These are phyloP conservation scores for Oceanites oceanicus DNA, from an alignment of 2,113 vertebrate genomes.

Conservation along the genomic window DNA sequence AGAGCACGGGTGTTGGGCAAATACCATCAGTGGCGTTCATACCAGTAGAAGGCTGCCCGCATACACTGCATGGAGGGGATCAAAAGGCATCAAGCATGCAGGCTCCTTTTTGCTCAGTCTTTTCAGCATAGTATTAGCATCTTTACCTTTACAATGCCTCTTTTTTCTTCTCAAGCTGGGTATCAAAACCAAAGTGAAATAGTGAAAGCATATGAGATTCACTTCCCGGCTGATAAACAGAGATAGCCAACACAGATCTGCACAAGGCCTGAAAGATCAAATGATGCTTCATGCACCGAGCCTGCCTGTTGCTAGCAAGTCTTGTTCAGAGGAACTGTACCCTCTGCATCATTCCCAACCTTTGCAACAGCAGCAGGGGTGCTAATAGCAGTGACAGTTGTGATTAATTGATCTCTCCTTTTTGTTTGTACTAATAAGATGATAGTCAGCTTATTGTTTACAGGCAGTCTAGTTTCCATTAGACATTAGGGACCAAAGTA, in stretches of 20 bases:
- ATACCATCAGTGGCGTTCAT: fast-evolving
- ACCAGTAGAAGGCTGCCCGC: not conserved
- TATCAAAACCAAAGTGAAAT: not conserved
- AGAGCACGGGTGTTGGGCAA: not conserved
- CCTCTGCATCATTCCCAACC: not conserved
- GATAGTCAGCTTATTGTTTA: not conserved
- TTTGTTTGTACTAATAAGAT: not conserved
- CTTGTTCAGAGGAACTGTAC: not conserved
- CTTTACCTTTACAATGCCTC: not conserved
- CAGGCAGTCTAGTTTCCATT: not conserved
- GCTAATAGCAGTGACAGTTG: not conserved
- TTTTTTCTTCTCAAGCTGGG: not conserved
- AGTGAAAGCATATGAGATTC: not conserved
- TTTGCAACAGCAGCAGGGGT: not conserved
- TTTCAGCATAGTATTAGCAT: not conserved
- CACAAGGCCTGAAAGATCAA: not conserved
- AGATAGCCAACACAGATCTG: not conserved
- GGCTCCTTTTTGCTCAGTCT: not conserved
- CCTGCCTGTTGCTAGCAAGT: not conserved
- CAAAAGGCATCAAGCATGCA: not conserved
- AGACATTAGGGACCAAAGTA: not conserved
- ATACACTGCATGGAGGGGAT: not conserved
- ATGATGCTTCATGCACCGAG: not conserved
- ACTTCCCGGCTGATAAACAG: not conserved
- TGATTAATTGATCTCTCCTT: not conserved